Percentiles rank a stretch among this genome's conserved stretches.
Evolutionary conservation across 2,888 invertebrate genomes (phyloP).

Genomic region (Gari tellinella): DNA sequence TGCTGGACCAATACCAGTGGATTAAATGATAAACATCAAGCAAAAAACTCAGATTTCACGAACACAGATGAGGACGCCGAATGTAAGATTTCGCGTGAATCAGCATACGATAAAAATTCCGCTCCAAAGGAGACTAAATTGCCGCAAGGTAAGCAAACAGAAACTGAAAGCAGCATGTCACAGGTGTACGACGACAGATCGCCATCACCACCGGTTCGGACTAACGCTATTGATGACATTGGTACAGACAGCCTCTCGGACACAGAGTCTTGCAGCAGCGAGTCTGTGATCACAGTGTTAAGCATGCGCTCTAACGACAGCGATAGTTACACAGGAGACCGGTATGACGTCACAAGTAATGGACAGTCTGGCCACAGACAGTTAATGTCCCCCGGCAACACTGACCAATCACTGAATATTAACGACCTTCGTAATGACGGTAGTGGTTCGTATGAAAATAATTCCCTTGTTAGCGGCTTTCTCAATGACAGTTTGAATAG

Average conservation of each 20-base stretch:
- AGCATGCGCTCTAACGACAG: constrained; percentile 61
- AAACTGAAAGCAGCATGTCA: constrained; percentile 35
- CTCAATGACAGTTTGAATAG: constrained; percentile 55
- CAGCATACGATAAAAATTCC: too few relatives aligned
- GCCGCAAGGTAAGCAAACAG: constrained; percentile 20
- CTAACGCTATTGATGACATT: constrained; percentile 60
- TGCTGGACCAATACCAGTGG: too few relatives aligned
- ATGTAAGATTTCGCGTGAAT: too few relatives aligned
- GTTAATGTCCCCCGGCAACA: constrained; percentile 18
- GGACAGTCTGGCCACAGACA: neutral
- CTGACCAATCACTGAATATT: constrained; percentile 23
- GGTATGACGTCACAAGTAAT: constrained; percentile 14
- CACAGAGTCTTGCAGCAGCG: constrained; percentile 67
- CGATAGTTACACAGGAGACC: constrained; percentile 29
- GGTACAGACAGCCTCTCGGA: constrained; percentile 63
- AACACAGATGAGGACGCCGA: too few relatives aligned
- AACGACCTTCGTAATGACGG: constrained; percentile 29
- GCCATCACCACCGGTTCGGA: constrained; percentile 63
- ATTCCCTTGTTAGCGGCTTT: constrained; percentile 56
- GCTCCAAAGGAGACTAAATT: constrained; percentile 3
- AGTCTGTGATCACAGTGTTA: constrained; percentile 70
- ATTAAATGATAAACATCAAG: too few relatives aligned
- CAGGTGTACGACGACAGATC: constrained; percentile 53
- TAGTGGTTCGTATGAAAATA: constrained; percentile 38
- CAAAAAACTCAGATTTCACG: too few relatives aligned